Percentiles rank a stretch among this genome's conserved stretches.
Conservation (phyloP, 2,888 invertebrate species). For the Alloplasta piceator region DNA sequence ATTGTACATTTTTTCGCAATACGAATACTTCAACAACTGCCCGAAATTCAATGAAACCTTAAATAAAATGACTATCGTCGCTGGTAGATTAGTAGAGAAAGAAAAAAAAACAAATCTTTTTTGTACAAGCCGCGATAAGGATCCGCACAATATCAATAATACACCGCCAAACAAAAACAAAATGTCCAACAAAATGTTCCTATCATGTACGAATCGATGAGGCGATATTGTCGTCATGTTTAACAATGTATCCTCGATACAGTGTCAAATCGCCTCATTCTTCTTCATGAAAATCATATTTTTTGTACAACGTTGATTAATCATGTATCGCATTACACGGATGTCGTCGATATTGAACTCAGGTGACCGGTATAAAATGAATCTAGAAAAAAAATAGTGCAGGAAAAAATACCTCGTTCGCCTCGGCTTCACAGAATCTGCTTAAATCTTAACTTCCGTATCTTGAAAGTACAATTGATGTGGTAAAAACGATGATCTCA, state of each 20-base stretch:
- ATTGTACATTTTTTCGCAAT: slow-evolving; percentile 12
- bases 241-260: background rate
- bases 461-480: too few species aligned
- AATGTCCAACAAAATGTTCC: background rate
- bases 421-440: too few species aligned
- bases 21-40: background rate
- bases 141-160: background rate
- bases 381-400: too few species aligned
- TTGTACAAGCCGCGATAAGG: background rate
- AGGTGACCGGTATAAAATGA: too few species aligned
- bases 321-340: too few species aligned
- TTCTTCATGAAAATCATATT: background rate
- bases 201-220: background rate
- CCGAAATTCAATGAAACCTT: background rate
- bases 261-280: background rate
- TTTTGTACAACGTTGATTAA: background rate
- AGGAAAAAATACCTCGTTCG: too few species aligned
- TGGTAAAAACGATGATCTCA: too few species aligned
- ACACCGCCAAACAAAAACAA: background rate
- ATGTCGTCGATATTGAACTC: too few species aligned
- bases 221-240: background rate
- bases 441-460: too few species aligned
- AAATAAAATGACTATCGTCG: background rate
- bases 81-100: background rate
- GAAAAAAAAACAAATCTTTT: background rate